phyloP scores from a whole-genome alignment of 2,888 invertebrate genomes.

The Eupeodes luniger region DNA sequence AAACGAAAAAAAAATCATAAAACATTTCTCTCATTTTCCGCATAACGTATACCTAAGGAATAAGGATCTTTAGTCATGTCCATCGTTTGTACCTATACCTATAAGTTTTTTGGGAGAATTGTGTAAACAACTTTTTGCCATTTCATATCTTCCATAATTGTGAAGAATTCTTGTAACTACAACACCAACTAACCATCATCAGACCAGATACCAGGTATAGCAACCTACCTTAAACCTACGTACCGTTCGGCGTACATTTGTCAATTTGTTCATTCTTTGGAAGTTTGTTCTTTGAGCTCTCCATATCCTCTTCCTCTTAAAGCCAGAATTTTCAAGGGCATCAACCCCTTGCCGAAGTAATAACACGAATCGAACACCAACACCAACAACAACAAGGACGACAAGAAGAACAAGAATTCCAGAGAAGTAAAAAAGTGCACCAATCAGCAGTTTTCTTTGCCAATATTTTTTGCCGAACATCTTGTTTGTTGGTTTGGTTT shows the following conservation, averaged over 20 bases:
- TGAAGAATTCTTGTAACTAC: conserved; percentile 61
- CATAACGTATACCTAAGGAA: too few species aligned
- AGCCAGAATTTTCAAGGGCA: conserved; percentile 46
- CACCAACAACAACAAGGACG: too few species aligned
- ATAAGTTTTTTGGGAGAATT: conserved; percentile 26
- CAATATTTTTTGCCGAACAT: conserved; percentile 48
- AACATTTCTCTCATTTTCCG: neutral
- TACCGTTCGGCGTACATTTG: conserved; percentile 50
- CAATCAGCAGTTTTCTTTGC: conserved; percentile 73
- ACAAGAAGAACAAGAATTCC: too few species aligned
- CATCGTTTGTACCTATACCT: conserved; percentile 37
- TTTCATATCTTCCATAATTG: conserved; percentile 23
- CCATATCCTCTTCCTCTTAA: neutral
- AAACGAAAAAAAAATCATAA: neutral
- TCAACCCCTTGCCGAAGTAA: conserved; percentile 43
- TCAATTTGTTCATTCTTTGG: conserved; percentile 54
- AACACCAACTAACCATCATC: conserved; percentile 52
- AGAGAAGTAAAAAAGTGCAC: conserved; percentile 41
- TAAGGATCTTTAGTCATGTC: conserved; percentile 6
- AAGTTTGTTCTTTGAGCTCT: conserved; percentile 47
- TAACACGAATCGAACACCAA: neutral
- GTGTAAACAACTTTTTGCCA: conserved; percentile 68
- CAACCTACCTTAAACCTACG: too few species aligned
- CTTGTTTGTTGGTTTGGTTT: conserved; percentile 64
- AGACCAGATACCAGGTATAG: too few species aligned